phyloP scores from a whole-genome alignment of 2,113 vertebrate species.

The human region GRCh38 chr13:93505501-93506000 shows the following conservation, averaged over 20 bases:
- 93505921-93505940: neutral
- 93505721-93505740: neutral
- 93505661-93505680: neutral
- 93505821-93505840: neutral
- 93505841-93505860: neutral
- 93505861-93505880: neutral
- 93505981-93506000: neutral
- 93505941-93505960: neutral
- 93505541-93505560: neutral
- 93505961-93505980: neutral
- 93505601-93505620: neutral
- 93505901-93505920: neutral
- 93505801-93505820: neutral
- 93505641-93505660: neutral
- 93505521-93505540: neutral
- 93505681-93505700: neutral
- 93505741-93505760: neutral
- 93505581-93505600: neutral
- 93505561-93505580: neutral
- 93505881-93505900: neutral
- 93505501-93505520: neutral
- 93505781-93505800: neutral
- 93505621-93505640: neutral
- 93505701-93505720: neutral
- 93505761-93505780: neutral